Percentiles rank a stretch among this genome's conserved stretches.
These are phyloP conservation scores for Sturnira hondurensis DNA, from an alignment of 2,113 vertebrate species.

Conservation along the genomic window DNA sequence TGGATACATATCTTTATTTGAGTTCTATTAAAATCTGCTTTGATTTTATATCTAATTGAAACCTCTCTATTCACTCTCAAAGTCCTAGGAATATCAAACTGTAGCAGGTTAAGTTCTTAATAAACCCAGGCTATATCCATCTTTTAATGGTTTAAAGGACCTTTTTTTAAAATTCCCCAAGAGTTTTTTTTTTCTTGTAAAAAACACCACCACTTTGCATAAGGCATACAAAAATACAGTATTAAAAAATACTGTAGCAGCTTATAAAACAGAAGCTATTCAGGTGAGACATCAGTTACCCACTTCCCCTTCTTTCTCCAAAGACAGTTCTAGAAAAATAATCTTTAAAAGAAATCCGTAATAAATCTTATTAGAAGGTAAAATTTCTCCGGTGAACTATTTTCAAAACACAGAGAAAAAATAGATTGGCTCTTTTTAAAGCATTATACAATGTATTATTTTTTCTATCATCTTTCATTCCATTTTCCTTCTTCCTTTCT, in stretches of 20 bases:
- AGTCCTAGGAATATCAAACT: not conserved
- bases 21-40: not conserved
- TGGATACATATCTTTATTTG: not conserved
- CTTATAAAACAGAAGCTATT: not conserved
- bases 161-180: not conserved
- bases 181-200: not conserved
- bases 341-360: not conserved
- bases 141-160: not conserved
- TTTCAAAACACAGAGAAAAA: not conserved
- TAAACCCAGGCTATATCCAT: not conserved
- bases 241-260: not conserved
- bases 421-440: not conserved
- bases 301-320: not conserved
- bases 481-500: not conserved
- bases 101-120: not conserved
- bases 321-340: not conserved
- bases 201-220: not conserved
- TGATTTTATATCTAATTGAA: not conserved
- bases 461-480: not conserved
- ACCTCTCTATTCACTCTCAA: not conserved
- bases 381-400: not conserved
- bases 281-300: not conserved
- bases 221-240: not conserved
- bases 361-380: not conserved
- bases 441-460: not conserved